A percentile compares a stretch with the other conserved stretches of the same genome.
phyloP scores from a whole-genome alignment of 2,113 vertebrate genomes.

The Dasyornis broadbenti region DNA sequence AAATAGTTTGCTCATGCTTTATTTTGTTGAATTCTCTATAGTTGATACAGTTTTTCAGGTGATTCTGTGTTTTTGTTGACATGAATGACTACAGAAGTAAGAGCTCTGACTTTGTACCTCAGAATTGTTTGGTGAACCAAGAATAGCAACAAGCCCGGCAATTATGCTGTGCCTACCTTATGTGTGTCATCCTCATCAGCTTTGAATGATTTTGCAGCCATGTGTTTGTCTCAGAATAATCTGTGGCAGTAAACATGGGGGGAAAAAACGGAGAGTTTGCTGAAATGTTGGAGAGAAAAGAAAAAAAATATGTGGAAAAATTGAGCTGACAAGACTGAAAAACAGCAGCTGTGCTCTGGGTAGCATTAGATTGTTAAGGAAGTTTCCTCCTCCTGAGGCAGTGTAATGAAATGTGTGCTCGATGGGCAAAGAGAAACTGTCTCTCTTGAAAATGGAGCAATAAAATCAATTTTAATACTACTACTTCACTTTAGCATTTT shows the following conservation, averaged over 20 bases:
- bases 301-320: not conserved
- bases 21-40: not conserved
- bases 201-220: not conserved
- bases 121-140: not conserved
- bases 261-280: not conserved
- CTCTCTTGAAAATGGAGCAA: not conserved
- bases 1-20: not conserved
- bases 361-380: not conserved
- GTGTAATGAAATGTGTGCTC: not conserved
- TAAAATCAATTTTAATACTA: not conserved
- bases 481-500: no score
- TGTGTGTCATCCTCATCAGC: accelerated
- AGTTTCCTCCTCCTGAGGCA: not conserved
- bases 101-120: not conserved
- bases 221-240: not conserved
- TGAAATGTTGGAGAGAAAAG: not conserved
- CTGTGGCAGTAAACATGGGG: not conserved
- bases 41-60: not conserved
- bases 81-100: not conserved
- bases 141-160: not conserved
- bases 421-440: not conserved
- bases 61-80: not conserved
- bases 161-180: not conserved
- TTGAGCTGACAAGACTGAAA: not conserved
- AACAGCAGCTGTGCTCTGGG: not conserved